Percentiles rank a stretch among this genome's conserved stretches.
phyloP scores from a whole-genome alignment of 1,140 invertebrate species.

The Aphis gossypii region DNA sequence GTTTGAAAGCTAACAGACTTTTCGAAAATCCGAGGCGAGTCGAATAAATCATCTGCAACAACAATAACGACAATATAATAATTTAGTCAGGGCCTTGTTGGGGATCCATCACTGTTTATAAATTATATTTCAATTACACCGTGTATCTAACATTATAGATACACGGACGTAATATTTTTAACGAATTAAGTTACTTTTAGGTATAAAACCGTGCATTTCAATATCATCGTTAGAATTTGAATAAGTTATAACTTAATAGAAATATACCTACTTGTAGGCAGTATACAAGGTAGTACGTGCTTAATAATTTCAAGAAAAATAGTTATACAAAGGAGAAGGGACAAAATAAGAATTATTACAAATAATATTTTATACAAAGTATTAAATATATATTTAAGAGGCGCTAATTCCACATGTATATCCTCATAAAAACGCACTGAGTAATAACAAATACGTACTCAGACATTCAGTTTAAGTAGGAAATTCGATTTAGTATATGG shows the following conservation, averaged over 20 bases:
- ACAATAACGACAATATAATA: not conserved
- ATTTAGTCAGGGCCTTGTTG: no score
- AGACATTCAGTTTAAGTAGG: no score
- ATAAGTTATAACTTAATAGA: not conserved
- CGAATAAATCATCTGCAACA: slow-evolving; percentile 28
- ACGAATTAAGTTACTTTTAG: not conserved
- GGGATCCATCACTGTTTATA: no score
- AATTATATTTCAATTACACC: not conserved
- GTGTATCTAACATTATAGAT: not conserved
- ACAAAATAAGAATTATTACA: not conserved
- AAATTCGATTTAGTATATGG: no score
- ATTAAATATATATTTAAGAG: no score
- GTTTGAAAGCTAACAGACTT: not conserved
- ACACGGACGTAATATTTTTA: no score
- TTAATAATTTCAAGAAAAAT: no score
- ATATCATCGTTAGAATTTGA: not conserved
- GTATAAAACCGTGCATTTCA: not conserved
- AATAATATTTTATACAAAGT: no score
- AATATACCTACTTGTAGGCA: not conserved
- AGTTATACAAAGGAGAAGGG: not conserved
- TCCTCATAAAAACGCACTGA: no score
- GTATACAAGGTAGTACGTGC: no score
- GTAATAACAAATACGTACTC: no score
- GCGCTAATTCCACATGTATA: no score
- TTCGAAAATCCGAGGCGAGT: not conserved